Evolutionary conservation across 1,140 invertebrate genomes (phyloP), one percentile per base, ranked within the genome.

Genomic region (Linepithema humile): DNA sequence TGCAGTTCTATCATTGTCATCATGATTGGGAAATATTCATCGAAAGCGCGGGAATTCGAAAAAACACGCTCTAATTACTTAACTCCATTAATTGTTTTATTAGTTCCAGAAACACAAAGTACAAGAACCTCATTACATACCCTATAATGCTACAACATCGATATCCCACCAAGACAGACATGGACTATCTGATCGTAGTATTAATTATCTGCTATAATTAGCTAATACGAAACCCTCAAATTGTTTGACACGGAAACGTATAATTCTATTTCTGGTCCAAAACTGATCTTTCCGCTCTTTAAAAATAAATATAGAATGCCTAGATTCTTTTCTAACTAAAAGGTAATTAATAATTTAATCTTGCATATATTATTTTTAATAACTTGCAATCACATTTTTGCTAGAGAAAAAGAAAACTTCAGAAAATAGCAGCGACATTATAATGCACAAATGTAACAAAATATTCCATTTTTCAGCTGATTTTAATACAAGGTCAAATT

Each of bases 1-100:
- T 35, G 10, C 17, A 17, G 26, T 35, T 62, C 12, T 45, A 64
- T 78, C 6, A 15, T 15, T n/a, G 9, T 29, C 6, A 78, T 67
- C 9, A 35, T 64, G 15, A 26, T 26, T 3, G 38, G 20, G 23
- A 53, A 72, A 26, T 55, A 26, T 55, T 38, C 6, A 23, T 12
- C 7, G 10, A 45, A n/a, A 20, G 17, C 3, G 7, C n/a, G 10
- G 48, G 15, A 57, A 32, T n/a, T 17, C 10, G 45, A 9, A 67
- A 32, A 78, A 78, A 78, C 17, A 53, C 20, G 75, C 35, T 53
- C 48, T 17, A 53, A 32, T 78, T 69, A 38, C 12, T 20, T 7
- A 10, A 53, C 10, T 67, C 35, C 35, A 32, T 53, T 69, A 78
- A 78, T 78, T 55, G 26, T 69, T 48, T 78, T 29, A 43, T 78